A percentile compares a stretch with the other conserved stretches of the same genome.
Evolutionary conservation across 2,797 vertebrate species (phyloP).

Genomic region (Stomatorhinus walkeri): DNA sequence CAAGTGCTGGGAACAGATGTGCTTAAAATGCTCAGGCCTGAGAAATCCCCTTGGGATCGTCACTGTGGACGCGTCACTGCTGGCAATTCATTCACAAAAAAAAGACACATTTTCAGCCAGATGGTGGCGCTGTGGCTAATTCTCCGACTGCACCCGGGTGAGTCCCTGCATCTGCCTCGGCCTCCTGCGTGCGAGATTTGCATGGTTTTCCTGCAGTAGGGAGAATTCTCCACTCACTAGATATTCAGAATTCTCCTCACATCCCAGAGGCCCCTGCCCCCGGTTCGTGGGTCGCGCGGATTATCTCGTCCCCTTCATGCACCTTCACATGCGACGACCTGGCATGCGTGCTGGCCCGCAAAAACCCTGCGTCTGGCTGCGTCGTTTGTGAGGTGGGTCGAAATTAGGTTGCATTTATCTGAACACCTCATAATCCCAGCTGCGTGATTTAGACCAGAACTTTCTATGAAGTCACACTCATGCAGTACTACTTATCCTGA

Average conservation of each 20-base stretch:
- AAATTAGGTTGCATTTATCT: background rate
- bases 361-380: background rate
- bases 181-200: background rate
- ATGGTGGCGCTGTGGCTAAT: background rate
- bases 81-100: background rate
- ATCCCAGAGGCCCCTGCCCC: background rate
- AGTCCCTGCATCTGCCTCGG: background rate
- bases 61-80: background rate
- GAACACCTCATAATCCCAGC: conserved; percentile 8
- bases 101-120: background rate
- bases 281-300: background rate
- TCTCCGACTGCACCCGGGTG: no score
- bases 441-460: background rate
- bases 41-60: background rate
- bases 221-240: background rate
- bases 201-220: background rate
- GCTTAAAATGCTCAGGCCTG: background rate
- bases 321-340: background rate
- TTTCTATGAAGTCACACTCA: conserved; percentile 16
- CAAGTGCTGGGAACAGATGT: conserved; percentile 8
- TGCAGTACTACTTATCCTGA: background rate
- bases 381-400: background rate
- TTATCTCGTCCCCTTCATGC: background rate
- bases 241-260: background rate
- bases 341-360: background rate